These are phyloP conservation scores for Origma solitaria DNA, from an alignment of 2,113 vertebrate genomes.

Conservation along the genomic window DNA sequence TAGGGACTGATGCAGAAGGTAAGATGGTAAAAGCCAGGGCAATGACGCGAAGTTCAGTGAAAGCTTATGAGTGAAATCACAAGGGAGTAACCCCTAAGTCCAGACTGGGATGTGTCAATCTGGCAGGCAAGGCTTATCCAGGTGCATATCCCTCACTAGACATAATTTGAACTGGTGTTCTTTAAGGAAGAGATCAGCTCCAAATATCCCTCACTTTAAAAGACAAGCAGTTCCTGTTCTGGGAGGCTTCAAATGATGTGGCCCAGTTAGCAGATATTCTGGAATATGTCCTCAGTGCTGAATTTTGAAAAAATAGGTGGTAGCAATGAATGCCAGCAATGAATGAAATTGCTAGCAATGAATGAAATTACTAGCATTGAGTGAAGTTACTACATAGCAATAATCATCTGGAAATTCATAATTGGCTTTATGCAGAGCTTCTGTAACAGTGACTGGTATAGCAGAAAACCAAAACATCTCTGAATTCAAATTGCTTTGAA, in stretches of 20 bases:
- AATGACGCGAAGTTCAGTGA: neutral
- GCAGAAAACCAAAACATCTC: slow-evolving; percentile 1
- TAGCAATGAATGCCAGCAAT: neutral
- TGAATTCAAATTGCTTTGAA: slow-evolving; percentile 12
- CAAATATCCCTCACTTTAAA: neutral
- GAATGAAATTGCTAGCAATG: neutral
- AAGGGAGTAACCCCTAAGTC: neutral
- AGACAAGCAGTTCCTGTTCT: neutral
- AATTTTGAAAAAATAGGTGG: neutral
- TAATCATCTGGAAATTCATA: neutral
- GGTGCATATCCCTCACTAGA: neutral
- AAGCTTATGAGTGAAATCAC: neutral
- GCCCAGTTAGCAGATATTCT: neutral
- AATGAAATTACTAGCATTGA: neutral
- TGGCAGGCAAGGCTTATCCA: neutral
- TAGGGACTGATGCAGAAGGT: neutral
- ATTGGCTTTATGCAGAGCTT: neutral
- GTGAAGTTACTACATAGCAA: neutral
- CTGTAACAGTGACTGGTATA: neutral
- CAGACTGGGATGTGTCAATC: neutral
- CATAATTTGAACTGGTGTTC: neutral
- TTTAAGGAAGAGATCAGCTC: neutral
- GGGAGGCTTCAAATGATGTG: neutral
- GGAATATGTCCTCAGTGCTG: neutral
- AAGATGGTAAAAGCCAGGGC: neutral